These are phyloP conservation scores for Chionis minor DNA, from an alignment of 2,113 vertebrate genomes.

Conservation along the genomic window DNA sequence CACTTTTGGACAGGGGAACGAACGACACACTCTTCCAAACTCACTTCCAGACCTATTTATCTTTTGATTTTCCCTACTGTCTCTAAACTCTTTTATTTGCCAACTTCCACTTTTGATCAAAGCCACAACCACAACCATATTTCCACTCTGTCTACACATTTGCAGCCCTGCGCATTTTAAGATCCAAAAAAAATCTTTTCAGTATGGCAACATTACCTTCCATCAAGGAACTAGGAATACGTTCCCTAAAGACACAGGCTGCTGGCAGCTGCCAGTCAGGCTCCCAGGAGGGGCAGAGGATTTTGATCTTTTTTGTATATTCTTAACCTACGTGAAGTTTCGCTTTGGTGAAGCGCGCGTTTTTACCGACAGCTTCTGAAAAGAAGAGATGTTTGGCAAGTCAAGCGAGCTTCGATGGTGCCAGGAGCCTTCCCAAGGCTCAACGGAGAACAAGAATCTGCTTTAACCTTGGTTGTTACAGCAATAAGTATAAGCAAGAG, in stretches of 20 bases:
- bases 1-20: not conserved
- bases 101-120: not conserved
- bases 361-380: not conserved
- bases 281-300: not conserved
- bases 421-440: not conserved
- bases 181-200: not conserved
- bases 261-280: not conserved
- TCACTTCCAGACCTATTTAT: not conserved
- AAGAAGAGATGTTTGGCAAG: not conserved
- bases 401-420: not conserved
- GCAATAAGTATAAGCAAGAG: not conserved
- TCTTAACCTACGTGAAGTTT: not conserved
- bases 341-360: not conserved
- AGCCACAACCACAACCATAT: not conserved
- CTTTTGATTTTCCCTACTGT: fast-evolving
- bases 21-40: not conserved
- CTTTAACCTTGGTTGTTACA: not conserved
- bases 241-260: not conserved
- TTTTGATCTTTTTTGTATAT: not conserved
- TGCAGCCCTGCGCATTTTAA: not conserved
- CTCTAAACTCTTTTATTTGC: not conserved
- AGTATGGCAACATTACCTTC: not conserved
- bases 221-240: not conserved
- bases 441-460: not conserved
- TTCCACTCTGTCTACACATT: not conserved